Base-by-base conservation (phyloP, 1,140 invertebrate species). In the Octopus sinensis region DNA sequence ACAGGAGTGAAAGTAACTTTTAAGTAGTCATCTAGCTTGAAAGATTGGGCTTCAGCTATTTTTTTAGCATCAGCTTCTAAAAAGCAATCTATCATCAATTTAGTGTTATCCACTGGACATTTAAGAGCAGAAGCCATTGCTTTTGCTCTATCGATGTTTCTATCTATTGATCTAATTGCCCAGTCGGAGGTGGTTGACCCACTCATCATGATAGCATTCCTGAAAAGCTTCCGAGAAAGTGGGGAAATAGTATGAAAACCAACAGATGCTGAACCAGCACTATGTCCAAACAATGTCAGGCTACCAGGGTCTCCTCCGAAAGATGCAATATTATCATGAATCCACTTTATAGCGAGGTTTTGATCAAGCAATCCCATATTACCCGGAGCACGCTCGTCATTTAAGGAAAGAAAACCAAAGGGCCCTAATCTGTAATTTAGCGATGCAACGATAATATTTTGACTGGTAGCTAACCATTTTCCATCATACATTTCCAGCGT, bases 271-370 rank as follows among this genome's bases (percentile, higher is more conserved):
- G 96, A 96, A 10, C 97, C 97, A 17, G 97, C 96, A 80, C 95
- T 96, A 90, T 98, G 97, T 23, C 97, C 97, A 88, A 98, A 98
- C 13, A 98, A 91, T 0, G 97, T 98, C 23, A 98, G 94, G 87
- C 96, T 96, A 84, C 96, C 93, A 17, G 96, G 95, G 91, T 98
- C 96, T 4, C 97, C 97, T 54, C 97, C 97, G 90, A 98, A 98
- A 13, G 93, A 92, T 80, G 93, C 93, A 81, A 91, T 97, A 91
- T 99, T 98, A 87, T 96, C 95, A 87, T 94, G 94, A 6, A 98
- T 94, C 90, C 90, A 91, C 81, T 87, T 81, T 10, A 91, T 54
- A 5, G 96, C 96, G 94, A 97, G 95, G 86, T 96, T 91, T 91
- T 97, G 96, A 90, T 98, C 96, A 53, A 91, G 92, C 81, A 83